Evolutionary conservation across 2,113 vertebrate species (phyloP), one percentile per base, ranked within the genome.

Genomic region (Coreoperca whiteheadi): DNA sequence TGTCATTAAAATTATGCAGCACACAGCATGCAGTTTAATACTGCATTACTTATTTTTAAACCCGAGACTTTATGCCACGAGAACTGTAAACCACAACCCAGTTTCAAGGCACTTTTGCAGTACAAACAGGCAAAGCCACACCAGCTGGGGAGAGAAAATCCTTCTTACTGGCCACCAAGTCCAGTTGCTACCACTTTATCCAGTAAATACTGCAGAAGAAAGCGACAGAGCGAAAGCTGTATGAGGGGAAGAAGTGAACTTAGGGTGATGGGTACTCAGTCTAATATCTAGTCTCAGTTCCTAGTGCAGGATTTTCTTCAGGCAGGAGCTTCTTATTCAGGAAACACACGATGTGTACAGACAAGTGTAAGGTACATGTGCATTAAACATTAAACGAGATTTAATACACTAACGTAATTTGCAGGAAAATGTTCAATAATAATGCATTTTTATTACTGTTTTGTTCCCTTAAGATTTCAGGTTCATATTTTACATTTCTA

Each of bases 91-190:
- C 69, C 48, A 77, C 73, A 90, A 78, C 81, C 86, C 77, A 86
- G 81, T 89, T 93, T 91, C 50, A 8, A 83, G 74, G 68, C 76
- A 87, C 79, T 86, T 85, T 89, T 74, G 81, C 60, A 68, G 50
- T 53, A 46, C 76, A 88, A 87, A 81, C 32, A 41, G 77, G 51
- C 77, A 89, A 92, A 93, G 87, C 87, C 67, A 81, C 66, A 68
- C 51, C 59, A 84, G 73, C 88, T 81, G 74, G 90, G 91, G 88
- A 92, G 74, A 86, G 90, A 88, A 91, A 94, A 93, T 93, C 94
- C 93, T 79, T 81, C 91, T 93, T 91, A 92, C 83, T 92, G 91
- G 91, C 93, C 89, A 87, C 72, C 71, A 37, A 87, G 87, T 87
- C 83, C 82, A 91, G 86, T 89, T 67, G 70, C 82, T 65, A 50